Base-by-base conservation (phyloP, 2,888 invertebrate genomes). In the Phyllotreta cruciferae region DNA sequence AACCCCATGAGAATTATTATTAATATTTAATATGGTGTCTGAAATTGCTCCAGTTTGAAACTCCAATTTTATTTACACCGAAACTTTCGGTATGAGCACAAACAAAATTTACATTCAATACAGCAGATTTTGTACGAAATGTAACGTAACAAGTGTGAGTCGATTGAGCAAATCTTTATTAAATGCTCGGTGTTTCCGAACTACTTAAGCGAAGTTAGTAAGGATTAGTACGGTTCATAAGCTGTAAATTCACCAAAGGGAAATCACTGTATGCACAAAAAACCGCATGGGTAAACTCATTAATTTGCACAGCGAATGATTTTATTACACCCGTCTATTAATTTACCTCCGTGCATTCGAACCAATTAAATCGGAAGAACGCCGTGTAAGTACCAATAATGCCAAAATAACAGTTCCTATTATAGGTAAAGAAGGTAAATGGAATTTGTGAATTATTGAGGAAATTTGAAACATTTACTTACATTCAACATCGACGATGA, bases 401-500 rank as follows among this genome's bases (percentile, higher is more conserved):
- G 11, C 36, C 8, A 49, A 49, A 49, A 35, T n/a, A 52, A 52
- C 34, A 14, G 38, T 39, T 38, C 53, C 36, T 54, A 41, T 24
- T 24, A 8, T 14, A 34, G 41, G 9, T 41, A 54, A 54, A 42
- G 42, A 54, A 54, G 14, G 41, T 41, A 54, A 54, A 41, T 24
- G 36, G 36, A 54, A 67, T 66, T 68, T 56, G 56, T 66, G 61
- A 66, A 61, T 66, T 70, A 71, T 70, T 65, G 60, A 64, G 66
- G 68, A 69, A 68, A 66, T 63, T 45, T 67, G 63, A 53, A 63
- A 69, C 63, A 66, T 71, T 69, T 74, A 87, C 91, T 91, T 80
- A 94, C 94, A 94, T 85, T 94, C 94, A 68, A 94, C 94, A 79
- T 94, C 94, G 62, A 94, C 90, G 77, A 92, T 93, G 83, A 94